Base-by-base conservation (phyloP, 2,113 vertebrate species). In the Sterna hirundo region DNA sequence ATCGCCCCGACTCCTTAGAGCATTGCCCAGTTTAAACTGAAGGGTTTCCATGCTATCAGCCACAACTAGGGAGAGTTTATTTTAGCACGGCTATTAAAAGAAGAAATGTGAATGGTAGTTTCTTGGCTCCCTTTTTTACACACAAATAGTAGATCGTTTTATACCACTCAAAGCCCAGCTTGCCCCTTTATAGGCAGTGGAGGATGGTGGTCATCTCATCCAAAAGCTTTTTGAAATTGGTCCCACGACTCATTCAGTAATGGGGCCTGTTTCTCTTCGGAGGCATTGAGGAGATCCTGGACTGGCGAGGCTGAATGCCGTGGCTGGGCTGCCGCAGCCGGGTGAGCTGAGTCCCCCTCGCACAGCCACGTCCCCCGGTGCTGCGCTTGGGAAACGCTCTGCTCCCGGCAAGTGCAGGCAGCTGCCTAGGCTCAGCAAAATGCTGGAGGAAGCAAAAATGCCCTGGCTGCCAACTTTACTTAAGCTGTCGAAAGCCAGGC, bases 311-410 rank as follows among this genome's bases (percentile, higher is more conserved):
- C 18, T 22, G 62, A 49, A 32, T 0, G 4, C 36, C 1, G 1
- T 42, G 0, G 6, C 22, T 2, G 15, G 54, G 49, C 71, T 83
- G 49, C 40, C 4, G 3, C 25, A n/a, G 27, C 11, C 0, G 1
- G 23, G 14, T 13, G 32, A 52, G 19, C 26, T 1, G 42, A 3
- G 42, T 6, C 10, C 46, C 27, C 11, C 46, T 46, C 0, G 0
- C 57, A 5, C 65, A 4, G 22, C 36, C 9, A 6, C 1, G 1
- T 72, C 10, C 8, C 26, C 21, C 15, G 0, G 5, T 8, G 27
- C 25, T 1, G 0, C 2, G 1, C 21, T 14, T 21, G 0, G 6
- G 38, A 19, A 18, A 32, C 1, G 2, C 57, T 55, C 18, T 9
- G 30, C 61, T 57, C 30, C 66, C 32, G 19, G 16, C 21, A 52